Conservation (phyloP, 2,888 invertebrate genomes). For the Dasypogon diadema region DNA sequence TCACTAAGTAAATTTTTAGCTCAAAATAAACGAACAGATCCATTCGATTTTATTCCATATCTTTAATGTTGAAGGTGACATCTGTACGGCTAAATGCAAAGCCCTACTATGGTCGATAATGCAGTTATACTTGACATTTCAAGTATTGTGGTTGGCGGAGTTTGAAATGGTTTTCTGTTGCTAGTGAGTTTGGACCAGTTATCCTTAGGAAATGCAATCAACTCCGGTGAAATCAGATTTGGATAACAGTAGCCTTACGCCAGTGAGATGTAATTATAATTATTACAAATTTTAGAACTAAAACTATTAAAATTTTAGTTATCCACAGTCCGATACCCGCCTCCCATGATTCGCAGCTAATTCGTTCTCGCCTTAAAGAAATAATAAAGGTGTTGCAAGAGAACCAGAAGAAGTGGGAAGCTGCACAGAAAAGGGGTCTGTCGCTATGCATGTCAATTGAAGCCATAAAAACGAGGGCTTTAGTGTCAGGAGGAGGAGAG, state of each 20-base stretch:
- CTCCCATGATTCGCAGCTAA: neutral
- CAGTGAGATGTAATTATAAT: slow-evolving; percentile 18
- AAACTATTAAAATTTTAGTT: neutral
- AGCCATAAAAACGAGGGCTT: slow-evolving; percentile 62
- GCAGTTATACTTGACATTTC: neutral
- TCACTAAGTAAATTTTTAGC: neutral
- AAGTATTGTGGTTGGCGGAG: neutral
- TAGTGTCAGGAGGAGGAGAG: slow-evolving; percentile 56
- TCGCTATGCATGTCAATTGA: slow-evolving; percentile 64
- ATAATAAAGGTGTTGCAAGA: slow-evolving; percentile 60
- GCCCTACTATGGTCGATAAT: neutral
- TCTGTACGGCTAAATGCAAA: neutral
- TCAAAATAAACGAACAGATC: neutral
- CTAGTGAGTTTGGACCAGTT: no score
- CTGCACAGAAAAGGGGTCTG: slow-evolving; percentile 64
- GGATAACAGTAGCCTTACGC: neutral
- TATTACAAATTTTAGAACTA: neutral
- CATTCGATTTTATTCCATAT: neutral
- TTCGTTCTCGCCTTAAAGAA: slow-evolving; percentile 58
- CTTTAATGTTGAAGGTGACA: neutral
- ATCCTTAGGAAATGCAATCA: slow-evolving; percentile 11
- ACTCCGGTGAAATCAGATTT: slow-evolving; percentile 18
- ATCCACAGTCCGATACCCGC: neutral
- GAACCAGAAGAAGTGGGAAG: slow-evolving; percentile 64
- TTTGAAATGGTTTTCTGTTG: no score